Base-by-base conservation (phyloP, 2,888 invertebrate species). In the Hirtodrosophila trivittata region DNA sequence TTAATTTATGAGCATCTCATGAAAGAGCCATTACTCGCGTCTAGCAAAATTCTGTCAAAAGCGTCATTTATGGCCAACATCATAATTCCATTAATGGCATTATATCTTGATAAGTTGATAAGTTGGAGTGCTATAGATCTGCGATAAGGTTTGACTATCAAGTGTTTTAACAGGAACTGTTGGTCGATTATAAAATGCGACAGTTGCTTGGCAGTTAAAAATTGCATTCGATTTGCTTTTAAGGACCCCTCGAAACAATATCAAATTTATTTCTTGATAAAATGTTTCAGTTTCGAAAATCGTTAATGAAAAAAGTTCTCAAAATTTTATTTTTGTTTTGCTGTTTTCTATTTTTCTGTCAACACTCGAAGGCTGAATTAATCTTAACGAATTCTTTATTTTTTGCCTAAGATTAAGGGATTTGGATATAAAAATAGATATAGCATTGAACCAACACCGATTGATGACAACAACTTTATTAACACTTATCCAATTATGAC, bases 81-180 rank as follows among this genome's bases (percentile, higher is more conserved):
- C 67, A 51, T 67, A 64, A 71, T 71, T 52, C 56, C 67, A 58
- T 69, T 66, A 82, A 50, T 74, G 66, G 58, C 46, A 58, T 70
- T 50, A 62, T 74, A 66, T 51, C 54, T 56, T 50, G 18, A 21
- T 21, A 5, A 21, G 18, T 21, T n/a, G 78, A 78, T 82, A 78
- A 82, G 60, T 43, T 54, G 46, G 39, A 82, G 56, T 78, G 57
- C 33, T 16, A 47, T 41, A 68, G 59, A 75, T 66, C 16, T 50
- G 57, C 51, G 78, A 80, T 86, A 75, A 80, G 54, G 41, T 18
- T 39, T 9, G 1, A 26, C 4, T 43, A 33, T 63, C 32, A 49
- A 81, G 64, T 60, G 46, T 25, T 46, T 18, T 0, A 39, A 21
- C 33, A 26, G 2, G n/a, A 39, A 33, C 18, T 25, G 33, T 25